Conservation (phyloP, 2,113 vertebrate genomes). For the Plestiodon gilberti region DNA sequence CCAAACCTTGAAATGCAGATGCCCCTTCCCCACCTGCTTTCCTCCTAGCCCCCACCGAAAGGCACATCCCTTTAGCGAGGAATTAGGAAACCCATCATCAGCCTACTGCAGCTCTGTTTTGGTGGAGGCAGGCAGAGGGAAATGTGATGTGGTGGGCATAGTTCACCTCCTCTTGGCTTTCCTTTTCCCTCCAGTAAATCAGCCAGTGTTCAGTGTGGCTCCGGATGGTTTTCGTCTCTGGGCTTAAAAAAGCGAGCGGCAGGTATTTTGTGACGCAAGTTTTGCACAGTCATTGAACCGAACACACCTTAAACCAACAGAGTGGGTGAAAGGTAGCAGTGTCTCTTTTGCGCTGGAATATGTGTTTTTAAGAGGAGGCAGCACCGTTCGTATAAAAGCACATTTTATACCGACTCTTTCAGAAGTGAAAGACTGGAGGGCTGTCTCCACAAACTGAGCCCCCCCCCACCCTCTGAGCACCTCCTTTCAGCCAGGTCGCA, state of each 20-base stretch:
- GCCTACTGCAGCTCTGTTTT: constrained; percentile 18
- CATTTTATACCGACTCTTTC: constrained; percentile 85
- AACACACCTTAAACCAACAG: constrained; percentile 92
- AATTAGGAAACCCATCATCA: constrained; percentile 19
- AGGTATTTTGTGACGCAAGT: constrained; percentile 93
- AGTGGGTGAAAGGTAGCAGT: constrained; percentile 92
- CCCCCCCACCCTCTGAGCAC: neutral
- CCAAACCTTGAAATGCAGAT: neutral
- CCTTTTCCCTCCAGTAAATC: constrained; percentile 71
- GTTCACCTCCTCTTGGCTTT: constrained; percentile 45
- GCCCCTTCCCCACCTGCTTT: too few species aligned
- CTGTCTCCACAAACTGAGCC: constrained; percentile 84
- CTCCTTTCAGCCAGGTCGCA: constrained; percentile 82
- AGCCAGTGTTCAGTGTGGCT: constrained; percentile 66
- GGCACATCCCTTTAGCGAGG: neutral
- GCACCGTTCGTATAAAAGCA: constrained; percentile 82
- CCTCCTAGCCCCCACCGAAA: neutral
- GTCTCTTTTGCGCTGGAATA: constrained; percentile 77
- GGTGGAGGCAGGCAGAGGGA: constrained; percentile 30
- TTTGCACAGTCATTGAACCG: constrained; percentile 82
- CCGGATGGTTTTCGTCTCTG: constrained; percentile 41
- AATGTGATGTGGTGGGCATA: constrained; percentile 30
- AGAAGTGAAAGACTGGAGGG: constrained; percentile 90
- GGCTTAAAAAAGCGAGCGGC: constrained; percentile 70
- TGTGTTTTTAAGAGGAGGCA: constrained; percentile 76